These are phyloP conservation scores for Physeter macrocephalus DNA, from an alignment of 2,113 vertebrate genomes.

Conservation along the genomic window DNA sequence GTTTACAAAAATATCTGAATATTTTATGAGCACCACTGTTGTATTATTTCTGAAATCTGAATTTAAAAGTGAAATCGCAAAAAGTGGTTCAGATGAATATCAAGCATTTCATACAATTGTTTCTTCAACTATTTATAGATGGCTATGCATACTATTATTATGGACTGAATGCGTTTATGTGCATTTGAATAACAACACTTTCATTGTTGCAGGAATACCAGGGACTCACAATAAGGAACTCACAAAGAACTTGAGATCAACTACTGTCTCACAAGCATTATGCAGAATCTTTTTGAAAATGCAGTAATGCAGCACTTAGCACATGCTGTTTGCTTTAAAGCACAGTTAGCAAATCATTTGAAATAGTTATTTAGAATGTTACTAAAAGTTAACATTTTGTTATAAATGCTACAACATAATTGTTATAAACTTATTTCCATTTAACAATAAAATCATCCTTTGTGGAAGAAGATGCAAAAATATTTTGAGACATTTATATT, in stretches of 20 bases:
- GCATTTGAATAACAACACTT: slow-evolving; percentile 76
- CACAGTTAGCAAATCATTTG: slow-evolving; percentile 28
- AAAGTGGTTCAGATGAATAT: slow-evolving; percentile 67
- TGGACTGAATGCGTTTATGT: slow-evolving; percentile 65
- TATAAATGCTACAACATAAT: not conserved
- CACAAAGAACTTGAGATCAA: slow-evolving; percentile 67
- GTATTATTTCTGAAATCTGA: slow-evolving; percentile 52
- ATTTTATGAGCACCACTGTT: not conserved
- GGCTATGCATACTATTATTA: slow-evolving; percentile 75
- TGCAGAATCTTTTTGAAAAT: slow-evolving; percentile 68
- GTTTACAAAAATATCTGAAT: slow-evolving; percentile 31
- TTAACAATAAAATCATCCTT: slow-evolving; percentile 30
- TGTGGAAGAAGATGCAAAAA: not conserved
- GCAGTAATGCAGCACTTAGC: slow-evolving; percentile 42
- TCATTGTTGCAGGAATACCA: slow-evolving; percentile 66
- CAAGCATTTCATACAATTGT: slow-evolving; percentile 70
- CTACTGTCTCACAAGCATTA: slow-evolving; percentile 52
- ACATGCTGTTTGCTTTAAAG: not conserved
- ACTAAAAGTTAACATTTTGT: slow-evolving; percentile 13
- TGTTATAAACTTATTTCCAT: not conserved
- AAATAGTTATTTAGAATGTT: slow-evolving; percentile 35
- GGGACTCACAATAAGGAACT: slow-evolving; percentile 70
- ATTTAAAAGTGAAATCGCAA: slow-evolving; percentile 64
- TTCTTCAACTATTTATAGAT: slow-evolving; percentile 77
- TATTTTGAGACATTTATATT: not conserved